Conservation (phyloP, 2,888 invertebrate genomes). For the Hemicrepidius hirtus region DNA sequence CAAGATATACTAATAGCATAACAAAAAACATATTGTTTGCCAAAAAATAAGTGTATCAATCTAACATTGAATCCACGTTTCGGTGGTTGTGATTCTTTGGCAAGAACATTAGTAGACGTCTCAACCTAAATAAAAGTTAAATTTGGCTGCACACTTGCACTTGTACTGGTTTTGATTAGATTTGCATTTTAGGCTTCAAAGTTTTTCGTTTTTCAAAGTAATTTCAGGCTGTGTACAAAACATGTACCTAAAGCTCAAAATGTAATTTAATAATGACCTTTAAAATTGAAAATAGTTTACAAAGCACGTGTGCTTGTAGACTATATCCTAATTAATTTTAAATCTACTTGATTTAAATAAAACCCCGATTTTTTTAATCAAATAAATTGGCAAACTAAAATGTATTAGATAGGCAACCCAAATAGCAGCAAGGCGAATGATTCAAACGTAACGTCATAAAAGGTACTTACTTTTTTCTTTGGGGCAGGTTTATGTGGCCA, state of each 20-base stretch:
- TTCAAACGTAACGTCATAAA: not conserved
- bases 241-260: too few relatives aligned
- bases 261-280: too few relatives aligned
- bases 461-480: constrained; percentile 71
- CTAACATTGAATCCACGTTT: constrained; percentile 18
- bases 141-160: constrained; percentile 39
- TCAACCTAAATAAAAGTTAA: constrained; percentile 57
- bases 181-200: constrained; percentile 7
- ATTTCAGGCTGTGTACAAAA: too few relatives aligned
- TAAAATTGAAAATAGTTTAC: too few relatives aligned
- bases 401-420: constrained; percentile 22
- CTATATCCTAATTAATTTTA: too few relatives aligned
- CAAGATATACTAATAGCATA: not conserved
- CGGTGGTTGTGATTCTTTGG: constrained; percentile 42
- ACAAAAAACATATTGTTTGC: constrained; percentile 3
- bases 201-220: too few relatives aligned
- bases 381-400: too few relatives aligned
- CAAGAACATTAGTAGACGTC: constrained; percentile 23
- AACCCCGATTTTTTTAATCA: too few relatives aligned
- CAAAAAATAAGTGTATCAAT: constrained; percentile 9
- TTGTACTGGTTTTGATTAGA: constrained; percentile 48
- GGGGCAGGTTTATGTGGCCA: constrained; percentile 74
- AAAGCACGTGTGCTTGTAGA: too few relatives aligned
- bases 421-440: not conserved
- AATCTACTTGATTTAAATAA: too few relatives aligned